A percentile compares a stretch with the other conserved stretches of the same genome.
These are phyloP conservation scores for Aramus guarauna DNA, from an alignment of 2,113 vertebrate species.

Conservation along the genomic window DNA sequence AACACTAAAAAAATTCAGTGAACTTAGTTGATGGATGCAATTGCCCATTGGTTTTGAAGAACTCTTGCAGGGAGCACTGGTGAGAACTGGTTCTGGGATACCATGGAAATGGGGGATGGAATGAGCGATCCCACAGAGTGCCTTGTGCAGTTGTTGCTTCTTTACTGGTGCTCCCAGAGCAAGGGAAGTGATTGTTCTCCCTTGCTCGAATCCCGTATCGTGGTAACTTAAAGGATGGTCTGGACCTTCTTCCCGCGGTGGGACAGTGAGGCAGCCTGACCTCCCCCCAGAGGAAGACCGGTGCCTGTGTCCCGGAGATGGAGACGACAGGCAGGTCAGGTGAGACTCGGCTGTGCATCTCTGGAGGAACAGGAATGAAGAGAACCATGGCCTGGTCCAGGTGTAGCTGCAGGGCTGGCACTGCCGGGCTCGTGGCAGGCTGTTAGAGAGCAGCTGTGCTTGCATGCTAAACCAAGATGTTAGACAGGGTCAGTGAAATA, in stretches of 20 bases:
- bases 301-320: rapidly evolving
- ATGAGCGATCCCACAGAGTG: rapidly evolving
- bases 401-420: rapidly evolving
- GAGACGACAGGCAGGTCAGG: rapidly evolving
- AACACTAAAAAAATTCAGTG: too few relatives aligned
- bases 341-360: rapidly evolving
- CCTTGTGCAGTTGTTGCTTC: rapidly evolving
- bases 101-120: rapidly evolving
- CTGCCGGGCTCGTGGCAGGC: rapidly evolving
- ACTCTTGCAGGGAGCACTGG: rapidly evolving
- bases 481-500: neutral
- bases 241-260: rapidly evolving
- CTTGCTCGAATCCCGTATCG: rapidly evolving
- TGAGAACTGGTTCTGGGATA: neutral
- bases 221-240: too few relatives aligned
- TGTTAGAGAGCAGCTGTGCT: neutral
- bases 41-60: too few relatives aligned
- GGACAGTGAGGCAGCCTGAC: rapidly evolving
- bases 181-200: neutral
- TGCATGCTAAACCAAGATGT: rapidly evolving
- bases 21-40: rapidly evolving
- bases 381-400: too few relatives aligned
- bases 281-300: neutral
- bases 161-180: neutral
- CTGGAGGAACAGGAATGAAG: rapidly evolving